Conservation (phyloP, 2,113 vertebrate species). For the Abramis brama region DNA sequence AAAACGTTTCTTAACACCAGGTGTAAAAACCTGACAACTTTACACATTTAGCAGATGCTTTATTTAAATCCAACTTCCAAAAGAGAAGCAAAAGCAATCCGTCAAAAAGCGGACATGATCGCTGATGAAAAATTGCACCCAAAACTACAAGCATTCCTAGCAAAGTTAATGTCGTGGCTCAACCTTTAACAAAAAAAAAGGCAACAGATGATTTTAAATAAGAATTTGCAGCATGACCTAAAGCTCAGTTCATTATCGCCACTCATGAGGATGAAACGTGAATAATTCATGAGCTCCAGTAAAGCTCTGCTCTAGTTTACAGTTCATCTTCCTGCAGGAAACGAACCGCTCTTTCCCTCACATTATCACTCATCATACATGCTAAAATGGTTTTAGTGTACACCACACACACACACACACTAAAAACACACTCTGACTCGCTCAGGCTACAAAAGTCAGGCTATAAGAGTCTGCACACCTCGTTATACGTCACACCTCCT, state of each 20-base stretch:
- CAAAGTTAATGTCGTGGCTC: not conserved
- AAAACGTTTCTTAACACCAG: no score
- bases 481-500: not conserved
- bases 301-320: constrained; percentile 41
- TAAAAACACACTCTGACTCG: not conserved
- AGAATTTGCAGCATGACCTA: constrained; percentile 11
- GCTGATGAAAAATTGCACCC: not conserved
- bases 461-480: not conserved
- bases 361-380: not conserved
- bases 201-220: not conserved
- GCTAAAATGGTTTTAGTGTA: not conserved
- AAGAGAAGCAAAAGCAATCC: no score
- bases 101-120: not conserved
- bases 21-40: no score
- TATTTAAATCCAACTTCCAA: no score
- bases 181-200: not conserved
- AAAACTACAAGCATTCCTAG: not conserved
- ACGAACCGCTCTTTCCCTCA: not conserved
- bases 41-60: no score
- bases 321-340: constrained; percentile 8
- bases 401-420: not conserved
- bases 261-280: constrained; percentile 5
- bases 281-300: constrained; percentile 36
- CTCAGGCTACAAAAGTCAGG: no score
- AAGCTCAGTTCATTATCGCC: constrained; percentile 15